A percentile compares a stretch with the other conserved stretches of the same genome.
Conservation (phyloP, 1,140 invertebrate genomes). For the Drosophila quadrilineata region DNA sequence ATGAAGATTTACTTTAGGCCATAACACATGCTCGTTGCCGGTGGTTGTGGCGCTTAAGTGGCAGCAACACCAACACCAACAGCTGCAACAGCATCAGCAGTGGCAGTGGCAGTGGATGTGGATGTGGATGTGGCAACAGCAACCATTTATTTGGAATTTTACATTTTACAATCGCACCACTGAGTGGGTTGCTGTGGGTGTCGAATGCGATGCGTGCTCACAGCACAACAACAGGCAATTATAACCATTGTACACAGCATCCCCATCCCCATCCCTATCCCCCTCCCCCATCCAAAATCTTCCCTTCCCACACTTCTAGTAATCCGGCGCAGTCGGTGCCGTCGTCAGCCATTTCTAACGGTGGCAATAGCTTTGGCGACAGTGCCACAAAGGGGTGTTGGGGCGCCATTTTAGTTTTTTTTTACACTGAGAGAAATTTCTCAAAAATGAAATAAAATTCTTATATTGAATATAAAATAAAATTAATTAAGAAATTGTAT, state of each 20-base stretch:
- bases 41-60: conserved; percentile 65
- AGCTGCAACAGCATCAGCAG: conserved; percentile 18
- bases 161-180: conserved; percentile 66
- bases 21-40: conserved; percentile 66
- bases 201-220: conserved; percentile 56
- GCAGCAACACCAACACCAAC: conserved; percentile 27
- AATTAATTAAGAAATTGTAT: no score
- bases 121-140: no score
- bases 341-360: conserved; percentile 67
- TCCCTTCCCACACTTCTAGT: neutral
- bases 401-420: no score
- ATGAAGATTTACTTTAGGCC: conserved; percentile 81
- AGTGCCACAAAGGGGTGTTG: conserved; percentile 43
- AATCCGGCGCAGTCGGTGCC: conserved; percentile 20
- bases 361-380: conserved; percentile 78
- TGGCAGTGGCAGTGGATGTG: no score
- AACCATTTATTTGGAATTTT: conserved; percentile 80
- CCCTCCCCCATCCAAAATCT: neutral
- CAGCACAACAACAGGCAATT: conserved; percentile 66
- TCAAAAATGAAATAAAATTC: no score
- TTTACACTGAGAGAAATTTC: no score
- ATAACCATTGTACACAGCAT: conserved; percentile 64
- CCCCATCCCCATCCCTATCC: neutral
- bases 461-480: no score
- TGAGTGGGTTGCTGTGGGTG: conserved; percentile 18